Conservation (phyloP, 1,140 invertebrate species). For the Micrasema longulum region DNA sequence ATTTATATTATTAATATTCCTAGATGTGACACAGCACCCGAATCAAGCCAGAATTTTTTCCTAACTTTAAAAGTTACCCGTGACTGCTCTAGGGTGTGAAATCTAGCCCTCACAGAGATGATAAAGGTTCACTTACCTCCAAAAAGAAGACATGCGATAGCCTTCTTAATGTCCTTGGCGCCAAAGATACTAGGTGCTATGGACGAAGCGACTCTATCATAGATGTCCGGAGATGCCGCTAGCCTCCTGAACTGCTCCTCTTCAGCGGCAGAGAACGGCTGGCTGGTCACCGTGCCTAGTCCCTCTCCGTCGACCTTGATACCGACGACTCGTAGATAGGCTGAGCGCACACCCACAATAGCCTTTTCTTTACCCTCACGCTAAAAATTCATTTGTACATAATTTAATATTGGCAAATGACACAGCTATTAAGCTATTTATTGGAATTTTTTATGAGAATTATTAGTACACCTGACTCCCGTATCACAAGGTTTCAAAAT, state of each 20-base stretch:
- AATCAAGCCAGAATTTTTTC: no score
- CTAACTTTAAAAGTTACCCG: no score
- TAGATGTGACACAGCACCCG: no score
- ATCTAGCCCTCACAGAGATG: no score
- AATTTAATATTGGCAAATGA: no score
- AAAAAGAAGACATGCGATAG: constrained; percentile 95
- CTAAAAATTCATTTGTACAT: constrained; percentile 59
- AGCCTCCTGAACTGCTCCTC: constrained; percentile 92
- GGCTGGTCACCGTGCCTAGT: constrained; percentile 71
- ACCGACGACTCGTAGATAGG: constrained; percentile 95
- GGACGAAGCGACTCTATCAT: constrained; percentile 90
- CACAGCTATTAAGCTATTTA: no score
- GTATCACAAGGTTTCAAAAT: no score
- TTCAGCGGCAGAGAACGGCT: constrained; percentile 79
- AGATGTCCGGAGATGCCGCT: constrained; percentile 86
- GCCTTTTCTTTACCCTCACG: constrained; percentile 83
- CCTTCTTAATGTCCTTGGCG: constrained; percentile 95
- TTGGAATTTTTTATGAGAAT: no score
- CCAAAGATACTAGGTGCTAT: constrained; percentile 99
- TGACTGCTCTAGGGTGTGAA: no score
- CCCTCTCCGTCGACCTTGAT: constrained; percentile 89
- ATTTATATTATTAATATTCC: no score
- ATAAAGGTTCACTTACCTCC: constrained; percentile 77
- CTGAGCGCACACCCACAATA: constrained; percentile 90
- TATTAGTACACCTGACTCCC: no score